Base-by-base conservation (phyloP, 2,888 invertebrate genomes). In the Eupithecia vulgata region DNA sequence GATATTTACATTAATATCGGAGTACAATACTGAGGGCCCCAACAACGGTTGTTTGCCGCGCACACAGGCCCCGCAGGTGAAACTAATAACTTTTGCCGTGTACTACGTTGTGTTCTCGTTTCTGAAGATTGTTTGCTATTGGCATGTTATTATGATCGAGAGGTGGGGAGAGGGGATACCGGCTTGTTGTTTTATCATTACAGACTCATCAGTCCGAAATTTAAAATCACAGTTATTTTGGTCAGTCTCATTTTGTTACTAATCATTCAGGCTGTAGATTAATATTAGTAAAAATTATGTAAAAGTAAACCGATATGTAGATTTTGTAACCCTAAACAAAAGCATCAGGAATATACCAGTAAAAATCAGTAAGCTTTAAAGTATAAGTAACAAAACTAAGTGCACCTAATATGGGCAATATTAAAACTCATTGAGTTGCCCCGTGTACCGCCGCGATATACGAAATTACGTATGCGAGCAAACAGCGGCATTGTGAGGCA, bases 51-150 rank as follows among this genome's bases (percentile, higher is more conserved):
- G 91, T 91, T 91, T 91, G 90, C 90, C 84, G 62, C 80, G 87
- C 88, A 90, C 90, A 91, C 90, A 90, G 83, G 83, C 87, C 90
- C 90, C 90, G 84, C 91, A 92, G 92, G 92, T 92, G 89, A 73
- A 90, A 90, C 89, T 91, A 91, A 91, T 91, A 91, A 89, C 89
- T 86, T 84, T 74, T 79, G 79, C 78, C 42, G 59, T 61, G 81
- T 45, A 76, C 78, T 78, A 78, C 71, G 17, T 59, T 71, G 75
- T 68, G 75, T 73, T 76, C 77, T 62, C 65, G 10, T 65, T 65
- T 13, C 64, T 21, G 65, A 15, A 65, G 65, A 42, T 62, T 68
- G 72, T 65, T 62, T 68, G n/a, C 52, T 69, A 67, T 76, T 67
- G 40, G 37, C 17, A 67, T 72, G 68, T 61, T 70, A 48, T 42